Conservation (phyloP, 2,888 invertebrate genomes). For the Acheta domesticus region DNA sequence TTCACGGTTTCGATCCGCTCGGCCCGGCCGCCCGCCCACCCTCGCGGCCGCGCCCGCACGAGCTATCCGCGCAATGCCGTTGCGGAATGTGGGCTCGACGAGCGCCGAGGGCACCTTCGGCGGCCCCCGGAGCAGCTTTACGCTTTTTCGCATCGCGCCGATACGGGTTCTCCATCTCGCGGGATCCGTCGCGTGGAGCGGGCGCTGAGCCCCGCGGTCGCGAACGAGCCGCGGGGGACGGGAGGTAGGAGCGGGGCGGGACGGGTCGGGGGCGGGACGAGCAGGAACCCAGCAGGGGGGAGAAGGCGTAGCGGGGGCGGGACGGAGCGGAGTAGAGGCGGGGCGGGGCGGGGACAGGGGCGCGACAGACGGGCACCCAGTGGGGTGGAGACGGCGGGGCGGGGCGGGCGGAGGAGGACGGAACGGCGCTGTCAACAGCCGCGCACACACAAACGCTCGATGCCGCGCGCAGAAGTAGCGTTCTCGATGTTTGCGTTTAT, state of each 20-base stretch:
- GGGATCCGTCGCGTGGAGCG: too few species aligned
- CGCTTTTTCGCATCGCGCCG: too few species aligned
- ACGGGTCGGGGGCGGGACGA: background rate
- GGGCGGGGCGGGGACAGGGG: background rate
- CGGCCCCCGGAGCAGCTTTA: too few species aligned
- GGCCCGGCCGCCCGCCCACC: too few species aligned
- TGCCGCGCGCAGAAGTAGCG: background rate
- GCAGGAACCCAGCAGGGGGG: background rate
- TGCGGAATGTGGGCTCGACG: too few species aligned
- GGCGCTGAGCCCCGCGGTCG: too few species aligned
- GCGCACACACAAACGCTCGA: background rate
- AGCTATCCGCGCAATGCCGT: too few species aligned
- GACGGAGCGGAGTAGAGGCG: background rate
- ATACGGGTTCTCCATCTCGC: too few species aligned
- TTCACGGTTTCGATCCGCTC: too few species aligned
- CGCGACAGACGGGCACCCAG: background rate
- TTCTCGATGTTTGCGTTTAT: conserved; percentile 7
- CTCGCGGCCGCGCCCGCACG: too few species aligned
- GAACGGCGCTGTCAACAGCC: background rate
- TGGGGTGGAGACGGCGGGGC: background rate
- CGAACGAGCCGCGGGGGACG: background rate
- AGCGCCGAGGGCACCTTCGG: too few species aligned
- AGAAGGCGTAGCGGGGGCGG: background rate
- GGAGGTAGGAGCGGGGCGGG: background rate
- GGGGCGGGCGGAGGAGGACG: background rate